Conservation (phyloP, 1,140 invertebrate genomes). For the Drosophila arizonae region DNA sequence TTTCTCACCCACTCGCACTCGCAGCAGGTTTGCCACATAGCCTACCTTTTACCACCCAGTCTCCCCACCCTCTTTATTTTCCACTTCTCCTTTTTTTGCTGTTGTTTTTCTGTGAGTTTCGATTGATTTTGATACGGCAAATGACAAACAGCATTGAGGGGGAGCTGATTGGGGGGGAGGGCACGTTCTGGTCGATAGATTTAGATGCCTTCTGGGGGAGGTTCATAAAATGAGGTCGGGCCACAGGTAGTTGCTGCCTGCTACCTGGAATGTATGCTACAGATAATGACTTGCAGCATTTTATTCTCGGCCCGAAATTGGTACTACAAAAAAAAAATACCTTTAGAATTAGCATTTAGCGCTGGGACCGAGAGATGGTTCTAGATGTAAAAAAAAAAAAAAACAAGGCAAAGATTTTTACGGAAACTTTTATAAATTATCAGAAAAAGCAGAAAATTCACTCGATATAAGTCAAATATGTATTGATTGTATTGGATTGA, state of each 20-base stretch:
- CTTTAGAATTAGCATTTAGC: constrained; percentile 9
- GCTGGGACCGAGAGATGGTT: background rate
- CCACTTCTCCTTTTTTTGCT: background rate
- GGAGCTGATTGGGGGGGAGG: background rate
- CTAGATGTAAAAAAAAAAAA: too few species aligned
- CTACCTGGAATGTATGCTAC: constrained; percentile 10
- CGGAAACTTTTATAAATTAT: too few species aligned
- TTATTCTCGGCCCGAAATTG: constrained; percentile 16
- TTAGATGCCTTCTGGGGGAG: constrained; percentile 7
- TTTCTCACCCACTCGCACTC: background rate
- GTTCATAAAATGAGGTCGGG: constrained; percentile 47
- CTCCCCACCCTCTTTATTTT: background rate
- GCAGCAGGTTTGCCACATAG: constrained; percentile 1
- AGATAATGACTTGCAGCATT: constrained; percentile 23
- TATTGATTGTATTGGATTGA: too few species aligned
- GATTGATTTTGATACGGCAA: constrained; percentile 68
- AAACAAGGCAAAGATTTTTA: too few species aligned
- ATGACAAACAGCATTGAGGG: constrained; percentile 47
- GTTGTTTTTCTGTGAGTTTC: constrained; percentile 35
- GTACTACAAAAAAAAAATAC: constrained; percentile 30
- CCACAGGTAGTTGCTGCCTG: constrained; percentile 39
- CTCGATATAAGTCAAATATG: too few species aligned
- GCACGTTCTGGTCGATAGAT: background rate
- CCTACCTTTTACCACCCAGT: background rate
- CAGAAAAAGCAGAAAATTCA: too few species aligned